Percentiles rank a stretch among this genome's conserved stretches.
These are phyloP conservation scores for Sciurus vulgaris DNA, from an alignment of 2,797 vertebrate genomes.

Conservation along the genomic window DNA sequence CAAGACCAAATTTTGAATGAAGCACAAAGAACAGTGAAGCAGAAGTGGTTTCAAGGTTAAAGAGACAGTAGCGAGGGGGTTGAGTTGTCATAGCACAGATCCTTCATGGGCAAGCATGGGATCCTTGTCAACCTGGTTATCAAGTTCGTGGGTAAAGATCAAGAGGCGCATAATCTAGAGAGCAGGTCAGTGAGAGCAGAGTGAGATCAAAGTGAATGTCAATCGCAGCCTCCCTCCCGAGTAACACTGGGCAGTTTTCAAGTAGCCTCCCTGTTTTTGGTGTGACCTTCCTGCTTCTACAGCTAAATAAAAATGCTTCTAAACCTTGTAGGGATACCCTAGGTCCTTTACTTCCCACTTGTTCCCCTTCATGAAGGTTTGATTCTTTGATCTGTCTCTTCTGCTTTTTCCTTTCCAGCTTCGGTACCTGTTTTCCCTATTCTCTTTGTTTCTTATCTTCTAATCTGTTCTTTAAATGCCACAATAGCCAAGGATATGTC, in stretches of 20 bases:
- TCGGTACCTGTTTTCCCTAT: slow-evolving; percentile 53
- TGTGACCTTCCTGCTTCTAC: slow-evolving; percentile 55
- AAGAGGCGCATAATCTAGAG: neutral
- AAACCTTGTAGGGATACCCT: neutral
- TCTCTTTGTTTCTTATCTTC: slow-evolving; percentile 56
- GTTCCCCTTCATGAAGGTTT: slow-evolving; percentile 60
- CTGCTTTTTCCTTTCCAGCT: slow-evolving; percentile 43
- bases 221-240: slow-evolving; percentile 2
- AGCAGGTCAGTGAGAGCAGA: neutral
- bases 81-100: neutral
- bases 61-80: neutral
- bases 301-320: slow-evolving; percentile 56
- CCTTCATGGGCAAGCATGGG: neutral
- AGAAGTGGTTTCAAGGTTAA: neutral
- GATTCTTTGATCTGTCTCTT: slow-evolving; percentile 69
- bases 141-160: slow-evolving; percentile 51
- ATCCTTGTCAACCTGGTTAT: neutral
- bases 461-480: slow-evolving; percentile 70
- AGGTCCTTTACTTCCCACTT: slow-evolving; percentile 50
- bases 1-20: neutral
- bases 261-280: neutral
- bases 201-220: slow-evolving; percentile 23
- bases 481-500: slow-evolving; percentile 63
- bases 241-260: neutral
- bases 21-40: neutral